Evolutionary conservation across 2,888 invertebrate genomes (phyloP).

Genomic region (Microctonus brassicae): DNA sequence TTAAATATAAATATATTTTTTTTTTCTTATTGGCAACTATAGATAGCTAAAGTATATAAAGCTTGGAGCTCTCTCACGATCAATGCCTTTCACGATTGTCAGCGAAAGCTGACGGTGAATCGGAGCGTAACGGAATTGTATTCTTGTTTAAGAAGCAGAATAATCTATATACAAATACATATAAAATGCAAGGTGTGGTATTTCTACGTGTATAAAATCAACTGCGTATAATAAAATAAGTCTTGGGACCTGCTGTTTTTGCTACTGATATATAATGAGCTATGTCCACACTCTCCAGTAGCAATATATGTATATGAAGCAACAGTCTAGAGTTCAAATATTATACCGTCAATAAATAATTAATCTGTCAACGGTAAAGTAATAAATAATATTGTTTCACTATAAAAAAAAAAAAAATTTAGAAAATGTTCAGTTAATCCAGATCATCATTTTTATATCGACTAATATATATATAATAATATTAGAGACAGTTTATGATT

Average conservation of each 20-base stretch:
- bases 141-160: constrained; percentile 40
- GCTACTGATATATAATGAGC: background rate
- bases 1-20: background rate
- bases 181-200: constrained; percentile 26
- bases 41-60: background rate
- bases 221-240: background rate
- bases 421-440: too few relatives aligned
- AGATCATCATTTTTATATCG: background rate
- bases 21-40: background rate
- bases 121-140: constrained; percentile 55
- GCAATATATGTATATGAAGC: too few relatives aligned
- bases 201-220: background rate
- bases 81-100: constrained; percentile 21
- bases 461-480: background rate
- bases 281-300: background rate
- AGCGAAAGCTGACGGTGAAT: constrained; percentile 54
- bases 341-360: background rate
- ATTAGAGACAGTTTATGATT: background rate
- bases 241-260: background rate
- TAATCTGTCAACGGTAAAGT: background rate
- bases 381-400: too few relatives aligned
- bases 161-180: constrained; percentile 22
- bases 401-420: too few relatives aligned
- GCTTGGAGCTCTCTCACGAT: background rate
- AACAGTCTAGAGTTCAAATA: constrained; percentile 15